Evolutionary conservation across 2,797 vertebrate genomes (phyloP), one percentile per base, ranked within the genome.

Genomic region (Gorsachius magnificus): DNA sequence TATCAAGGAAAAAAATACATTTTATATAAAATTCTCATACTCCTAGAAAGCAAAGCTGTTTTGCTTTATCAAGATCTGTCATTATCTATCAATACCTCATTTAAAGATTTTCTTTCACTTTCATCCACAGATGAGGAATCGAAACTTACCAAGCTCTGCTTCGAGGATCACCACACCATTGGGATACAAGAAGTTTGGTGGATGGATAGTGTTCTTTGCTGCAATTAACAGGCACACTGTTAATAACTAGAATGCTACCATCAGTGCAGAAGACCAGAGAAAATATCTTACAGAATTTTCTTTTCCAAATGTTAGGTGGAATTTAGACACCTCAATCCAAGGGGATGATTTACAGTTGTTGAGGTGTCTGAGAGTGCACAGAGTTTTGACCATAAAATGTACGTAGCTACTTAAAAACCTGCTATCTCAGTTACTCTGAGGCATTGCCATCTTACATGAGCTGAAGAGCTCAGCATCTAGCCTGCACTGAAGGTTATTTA

Each of bases 71-170:
- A 85, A 83, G 45, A 29, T 46, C 8, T 51, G 38, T 51, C 8
- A 46, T 64, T 38, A 43, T 21, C 35, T 89, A 60, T 45, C 66
- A 83, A 53, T 31, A 79, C 1, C 2, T 78, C 33, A 69, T 76
- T 61, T 54, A 87, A 96, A 63, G 15, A 53, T 77, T 64, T 82
- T 61, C 7, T 78, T 83, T 84, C 28, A 4, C 11, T 84, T 79
- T 87, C 35, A 38, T 38, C 36, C 36, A 38, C 36, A 57, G n/a
- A 63, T 74, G 13, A 91, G 16, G 36, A 89, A 76, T 36, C 5
- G 0, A 81, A 91, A 95, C 96, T 98, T 97, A 98, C 98, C 98
- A 79, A 98, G 95, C 72, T 98, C 98, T 65, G 90, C 98, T 96
- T 98, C 97, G 0, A 98, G 70, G 15, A 77, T 94, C 75, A 61